Evolutionary conservation across 2,888 invertebrate species (phyloP), one percentile per base, ranked within the genome.

Genomic region (Nemotelus pantherinus): DNA sequence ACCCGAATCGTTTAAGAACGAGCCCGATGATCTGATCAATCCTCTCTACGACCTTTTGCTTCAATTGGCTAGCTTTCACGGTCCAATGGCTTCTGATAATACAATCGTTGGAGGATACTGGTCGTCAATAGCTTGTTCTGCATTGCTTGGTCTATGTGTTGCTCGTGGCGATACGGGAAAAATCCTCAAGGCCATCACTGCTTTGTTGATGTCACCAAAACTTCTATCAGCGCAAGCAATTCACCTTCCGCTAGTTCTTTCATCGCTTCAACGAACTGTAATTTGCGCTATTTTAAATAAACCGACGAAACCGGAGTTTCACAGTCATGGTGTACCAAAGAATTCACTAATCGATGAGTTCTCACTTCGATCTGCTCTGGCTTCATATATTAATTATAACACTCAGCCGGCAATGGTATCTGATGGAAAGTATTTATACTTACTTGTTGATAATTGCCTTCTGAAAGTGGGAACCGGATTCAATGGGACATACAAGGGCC

Each of bases 401-500:
- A 84, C 87, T 43, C 84, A 84, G 47, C 86, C 87, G 74, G 92
- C 94, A 3, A 89, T 98, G 83, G 94, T 95, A 5, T 95, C 95
- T 81, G 97, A 98, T 87, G 98, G 98, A 7, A 93, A 93, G 81
- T 97, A 91, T 87, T 89, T 99, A 75, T 99, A 96, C 87, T 89
- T 99, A 47, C 93, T 95, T 82, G 92, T 95, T 48, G 92, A 93
- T 7, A 92, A 93, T 82, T 95, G 96, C 1, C 89, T 99, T 65
- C 90, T 95, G 80, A 99, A 99, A 89, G 92, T 99, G 80, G 99
- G 99, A 39, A 95, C 97, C 72, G 99, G 99, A 5, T 96, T 96
- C 85, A 95, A 95, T 71, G 96, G 95, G 80, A 97, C 98, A 5
- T 91, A 96, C 81, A 94, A 94, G 87, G 98, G 97, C n/a, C 94